These are phyloP conservation scores for Thalpophila matura DNA, from an alignment of 2,888 invertebrate genomes.

Conservation along the genomic window DNA sequence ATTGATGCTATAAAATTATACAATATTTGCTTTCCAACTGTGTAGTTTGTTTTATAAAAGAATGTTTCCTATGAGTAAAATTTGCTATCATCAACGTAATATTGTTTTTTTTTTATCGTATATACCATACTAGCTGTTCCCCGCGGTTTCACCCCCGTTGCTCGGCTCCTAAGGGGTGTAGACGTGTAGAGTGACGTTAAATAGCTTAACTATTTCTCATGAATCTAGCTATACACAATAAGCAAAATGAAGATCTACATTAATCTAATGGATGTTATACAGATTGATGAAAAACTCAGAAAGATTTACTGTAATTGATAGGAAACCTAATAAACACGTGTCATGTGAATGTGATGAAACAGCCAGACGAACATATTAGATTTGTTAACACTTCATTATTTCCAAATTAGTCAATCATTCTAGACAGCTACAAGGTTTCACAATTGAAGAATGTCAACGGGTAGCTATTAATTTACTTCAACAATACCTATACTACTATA, in stretches of 20 bases:
- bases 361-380: slow-evolving; percentile 26
- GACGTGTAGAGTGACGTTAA: no score
- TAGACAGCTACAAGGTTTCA: slow-evolving; percentile 37
- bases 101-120: no score
- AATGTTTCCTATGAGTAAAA: no score
- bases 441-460: slow-evolving; percentile 12
- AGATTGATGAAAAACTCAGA: slow-evolving; percentile 37
- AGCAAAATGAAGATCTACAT: slow-evolving; percentile 14
- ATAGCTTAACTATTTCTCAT: no score
- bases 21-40: no score
- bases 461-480: slow-evolving; percentile 1
- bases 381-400: slow-evolving; percentile 38
- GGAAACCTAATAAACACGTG: slow-evolving; percentile 40
- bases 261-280: background rate
- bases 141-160: no score
- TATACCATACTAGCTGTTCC: background rate
- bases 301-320: slow-evolving; percentile 48
- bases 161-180: no score
- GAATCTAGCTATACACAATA: background rate
- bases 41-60: no score
- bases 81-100: no score
- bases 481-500: slow-evolving; percentile 19
- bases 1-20: no score
- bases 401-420: slow-evolving; percentile 28
- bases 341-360: slow-evolving; percentile 29